Base-by-base conservation (phyloP, 2,888 invertebrate genomes). In the Cerceris ruficornis region DNA sequence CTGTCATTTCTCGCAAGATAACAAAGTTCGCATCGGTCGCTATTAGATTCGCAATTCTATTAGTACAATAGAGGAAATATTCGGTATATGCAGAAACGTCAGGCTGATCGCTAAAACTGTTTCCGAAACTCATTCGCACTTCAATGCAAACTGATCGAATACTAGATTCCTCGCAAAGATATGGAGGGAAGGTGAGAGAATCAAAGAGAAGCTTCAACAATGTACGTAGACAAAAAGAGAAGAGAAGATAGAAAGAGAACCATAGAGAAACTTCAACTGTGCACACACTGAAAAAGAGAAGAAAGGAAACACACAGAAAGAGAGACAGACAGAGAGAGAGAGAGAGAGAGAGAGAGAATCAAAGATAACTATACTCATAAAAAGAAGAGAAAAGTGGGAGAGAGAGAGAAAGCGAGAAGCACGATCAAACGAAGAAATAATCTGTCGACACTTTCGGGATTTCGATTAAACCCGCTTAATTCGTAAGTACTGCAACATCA, bases 381-480 rank as follows among this genome's bases (percentile, higher is more conserved):
- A 54, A 14, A 39, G 15, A 17, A 13, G 15, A n/a, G 13, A 7
- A 39, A 14, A 28, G 39, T 9, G 57, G 46, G 9, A 8, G 17
- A 15, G 9, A 50, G 55, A 11, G 43, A 67, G 49, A 13, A 9
- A n/a, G 61, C 17, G 41, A 13, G 55, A 62, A 28, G 28, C 4
- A 28, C 4, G 28, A 28, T 28, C 28, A 28, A 28, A 28, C 28
- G 28, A 54, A 43, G 49, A 39, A 54, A 50, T 58, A 67, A 60
- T 28, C 52, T 55, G 61, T 66, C 59, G 69, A 70, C 64, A 75
- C 57, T 80, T 68, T 73, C 54, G 61, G 71, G 66, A 72, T 67
- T 81, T 83, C 69, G 61, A 77, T 68, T 71, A 67, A 77, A 69
- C 57, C 69, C 59, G 74, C 81, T 84, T 83, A 83, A 81, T 83